These are phyloP conservation scores for Nymphicus hollandicus DNA, from an alignment of 2,113 vertebrate species.

Conservation along the genomic window DNA sequence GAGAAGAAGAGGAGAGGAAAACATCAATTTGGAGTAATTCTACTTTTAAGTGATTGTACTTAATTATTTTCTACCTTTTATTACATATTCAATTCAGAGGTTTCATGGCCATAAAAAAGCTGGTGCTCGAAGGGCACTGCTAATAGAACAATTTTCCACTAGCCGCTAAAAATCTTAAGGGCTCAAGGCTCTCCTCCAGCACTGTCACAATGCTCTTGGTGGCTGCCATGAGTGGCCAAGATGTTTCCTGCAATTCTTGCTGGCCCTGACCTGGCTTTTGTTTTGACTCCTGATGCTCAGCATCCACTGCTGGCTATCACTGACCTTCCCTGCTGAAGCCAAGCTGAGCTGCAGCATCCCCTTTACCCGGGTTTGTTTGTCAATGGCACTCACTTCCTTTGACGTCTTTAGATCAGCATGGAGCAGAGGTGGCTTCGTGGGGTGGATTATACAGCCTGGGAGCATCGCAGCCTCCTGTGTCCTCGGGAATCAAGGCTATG, in stretches of 20 bases:
- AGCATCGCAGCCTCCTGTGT: neutral
- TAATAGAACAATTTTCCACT: constrained; percentile 62
- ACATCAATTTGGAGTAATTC: constrained; percentile 49
- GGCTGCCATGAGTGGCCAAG: constrained; percentile 20
- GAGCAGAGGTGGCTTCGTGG: constrained; percentile 44
- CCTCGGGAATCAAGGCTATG: neutral
- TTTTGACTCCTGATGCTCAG: neutral
- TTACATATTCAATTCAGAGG: constrained; percentile 42
- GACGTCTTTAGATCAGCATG: constrained; percentile 27
- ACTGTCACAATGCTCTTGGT: neutral
- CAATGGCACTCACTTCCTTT: constrained; percentile 58
- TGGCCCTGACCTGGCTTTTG: constrained; percentile 33
- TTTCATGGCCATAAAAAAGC: constrained; percentile 11
- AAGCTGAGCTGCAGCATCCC: neutral
- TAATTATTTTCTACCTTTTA: constrained; percentile 52
- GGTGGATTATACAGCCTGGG: neutral
- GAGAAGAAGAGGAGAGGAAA: too few relatives aligned
- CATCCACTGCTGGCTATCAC: neutral
- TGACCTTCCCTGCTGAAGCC: neutral
- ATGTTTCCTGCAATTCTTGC: constrained; percentile 72
- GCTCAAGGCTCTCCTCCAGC: neutral
- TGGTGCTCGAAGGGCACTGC: constrained; percentile 22
- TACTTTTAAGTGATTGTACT: constrained; percentile 35
- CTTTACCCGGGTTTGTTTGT: constrained; percentile 29
- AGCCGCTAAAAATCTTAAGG: neutral